Evolutionary conservation across 2,888 invertebrate genomes (phyloP), one percentile per base, ranked within the genome.

Genomic region (Athripsodes cinereus): DNA sequence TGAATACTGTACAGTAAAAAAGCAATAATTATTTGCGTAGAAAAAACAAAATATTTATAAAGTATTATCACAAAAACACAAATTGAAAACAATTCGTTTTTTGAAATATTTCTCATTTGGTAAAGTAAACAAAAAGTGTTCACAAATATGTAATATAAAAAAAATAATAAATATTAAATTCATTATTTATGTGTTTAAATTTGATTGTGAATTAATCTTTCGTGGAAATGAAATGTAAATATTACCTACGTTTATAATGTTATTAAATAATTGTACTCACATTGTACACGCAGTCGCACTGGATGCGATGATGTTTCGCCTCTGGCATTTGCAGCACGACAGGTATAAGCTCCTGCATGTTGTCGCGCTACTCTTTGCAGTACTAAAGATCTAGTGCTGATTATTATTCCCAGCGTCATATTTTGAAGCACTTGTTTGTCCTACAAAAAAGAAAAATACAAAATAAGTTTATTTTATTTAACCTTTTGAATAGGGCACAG

Each of bases 381-480:
- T 55, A 93, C 92, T 66, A 93, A 79, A 58, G 92, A 92, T 73
- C 92, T 88, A 62, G 92, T 90, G 74, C 92, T 92, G 70, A 93
- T 87, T 68, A 93, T 91, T 65, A 93, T 82, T 57, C 93, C 92
- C 56, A 88, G 85, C 46, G 90, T 86, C 71, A 88, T 83, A 72
- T 92, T 92, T 74, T 92, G 91, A 63, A 84, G 82, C 59, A 93
- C 86, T 65, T 84, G 76, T 59, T 81, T 80, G 40, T 89, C 89
- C 92, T 92, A 74, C 19, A 61, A 63, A 64, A 64, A 63, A 34
- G 26, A 26, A 26, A 10, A 26, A 26, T 26, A 26, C 10, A 6
- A 3, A 44, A 44, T 16, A 44, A 44, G 44, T 13, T 34, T 13
- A 34, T 34, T 34, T 13, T 34, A 34, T 34, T n/a, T n/a, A n/a